Conservation (phyloP, 2,113 vertebrate genomes). For the Haemorhous mexicanus region DNA sequence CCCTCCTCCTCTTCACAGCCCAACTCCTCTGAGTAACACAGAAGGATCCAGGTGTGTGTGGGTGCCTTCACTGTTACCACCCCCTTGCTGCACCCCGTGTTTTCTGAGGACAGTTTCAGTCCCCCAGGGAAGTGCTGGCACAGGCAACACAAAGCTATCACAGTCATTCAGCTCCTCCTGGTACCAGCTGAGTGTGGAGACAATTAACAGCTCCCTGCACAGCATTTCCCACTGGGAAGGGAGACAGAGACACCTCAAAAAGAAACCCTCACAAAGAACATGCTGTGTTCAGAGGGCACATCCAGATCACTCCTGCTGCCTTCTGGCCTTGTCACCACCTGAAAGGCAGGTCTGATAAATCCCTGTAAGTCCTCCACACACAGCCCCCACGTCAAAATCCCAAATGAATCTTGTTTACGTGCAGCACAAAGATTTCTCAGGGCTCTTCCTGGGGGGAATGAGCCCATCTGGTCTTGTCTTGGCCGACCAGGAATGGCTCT, state of each 20-base stretch:
- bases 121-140: background rate
- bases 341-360: background rate
- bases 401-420: background rate
- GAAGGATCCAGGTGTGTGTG: background rate
- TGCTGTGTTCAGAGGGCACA: background rate
- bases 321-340: background rate
- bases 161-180: background rate
- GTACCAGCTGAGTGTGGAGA: background rate
- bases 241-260: background rate
- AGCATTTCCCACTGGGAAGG: background rate
- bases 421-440: background rate
- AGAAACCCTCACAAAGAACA: background rate
- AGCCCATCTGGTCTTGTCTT: background rate
- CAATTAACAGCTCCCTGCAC: background rate
- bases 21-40: background rate
- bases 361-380: accelerated
- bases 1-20: background rate
- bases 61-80: background rate
- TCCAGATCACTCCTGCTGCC: background rate
- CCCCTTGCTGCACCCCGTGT: background rate
- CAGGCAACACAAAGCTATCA: background rate
- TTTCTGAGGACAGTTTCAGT: background rate
- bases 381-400: background rate
- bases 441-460: background rate
- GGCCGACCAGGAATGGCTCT: background rate